Conservation (phyloP, 1,140 invertebrate species). For the Triops longicaudatus region DNA sequence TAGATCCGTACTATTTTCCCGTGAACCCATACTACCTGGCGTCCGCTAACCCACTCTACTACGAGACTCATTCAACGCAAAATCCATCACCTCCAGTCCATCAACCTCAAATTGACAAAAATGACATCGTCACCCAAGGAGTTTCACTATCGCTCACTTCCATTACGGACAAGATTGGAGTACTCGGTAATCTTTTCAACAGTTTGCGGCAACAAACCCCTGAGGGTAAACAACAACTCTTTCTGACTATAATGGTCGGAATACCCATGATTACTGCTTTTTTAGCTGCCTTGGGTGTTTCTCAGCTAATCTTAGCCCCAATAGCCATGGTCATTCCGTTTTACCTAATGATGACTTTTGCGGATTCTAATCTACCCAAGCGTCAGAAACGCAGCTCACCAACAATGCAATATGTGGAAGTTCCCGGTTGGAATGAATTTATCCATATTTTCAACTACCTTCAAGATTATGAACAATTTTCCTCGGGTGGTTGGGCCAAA, state of each 20-base stretch:
- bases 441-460: neutral
- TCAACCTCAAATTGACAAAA: neutral
- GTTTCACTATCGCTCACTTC: neutral
- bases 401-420: neutral
- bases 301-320: constrained; percentile 16
- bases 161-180: neutral
- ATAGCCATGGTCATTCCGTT: constrained; percentile 19
- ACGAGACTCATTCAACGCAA: neutral
- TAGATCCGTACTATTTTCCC: neutral
- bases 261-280: constrained; percentile 20
- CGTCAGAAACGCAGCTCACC: neutral
- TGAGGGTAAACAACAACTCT: constrained; percentile 11
- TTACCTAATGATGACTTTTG: constrained; percentile 16
- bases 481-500: neutral
- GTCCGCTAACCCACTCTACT: neutral
- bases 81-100: neutral
- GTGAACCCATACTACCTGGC: neutral
- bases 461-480: neutral
- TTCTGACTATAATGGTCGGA: constrained; percentile 5
- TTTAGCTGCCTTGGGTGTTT: constrained; percentile 3
- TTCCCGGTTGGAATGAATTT: neutral
- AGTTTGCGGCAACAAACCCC: neutral
- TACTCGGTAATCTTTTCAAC: neutral
- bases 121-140: neutral
- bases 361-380: neutral